Percentiles rank a stretch among this genome's conserved stretches.
Evolutionary conservation across 2,113 vertebrate species (phyloP).

Genomic region (Boleophthalmus pectinirostris): DNA sequence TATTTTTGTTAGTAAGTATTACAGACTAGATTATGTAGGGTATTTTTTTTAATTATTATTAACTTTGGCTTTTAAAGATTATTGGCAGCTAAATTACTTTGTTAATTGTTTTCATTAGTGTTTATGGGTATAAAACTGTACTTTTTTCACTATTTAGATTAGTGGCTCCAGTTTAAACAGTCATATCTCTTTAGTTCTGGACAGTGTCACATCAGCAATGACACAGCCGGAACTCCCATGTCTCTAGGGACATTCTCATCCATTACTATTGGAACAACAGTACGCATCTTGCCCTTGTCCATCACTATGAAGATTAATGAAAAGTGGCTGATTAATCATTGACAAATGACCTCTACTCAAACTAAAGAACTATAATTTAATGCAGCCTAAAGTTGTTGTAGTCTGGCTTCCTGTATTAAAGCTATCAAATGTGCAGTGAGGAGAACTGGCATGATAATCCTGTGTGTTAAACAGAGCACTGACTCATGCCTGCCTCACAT

Average conservation of each 20-base stretch:
- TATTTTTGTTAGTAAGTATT: too few species aligned
- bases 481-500: constrained; percentile 42
- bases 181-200: constrained; percentile 25
- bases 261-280: constrained; percentile 6
- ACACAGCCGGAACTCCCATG: constrained; percentile 37
- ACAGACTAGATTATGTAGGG: too few species aligned
- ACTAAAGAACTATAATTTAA: not conserved
- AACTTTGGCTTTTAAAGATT: too few species aligned
- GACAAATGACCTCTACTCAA: not conserved
- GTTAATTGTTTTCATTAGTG: not conserved
- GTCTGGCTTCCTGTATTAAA: constrained; percentile 27
- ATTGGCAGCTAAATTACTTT: not conserved
- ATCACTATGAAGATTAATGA: constrained; percentile 10
- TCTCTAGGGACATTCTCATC: constrained; percentile 26
- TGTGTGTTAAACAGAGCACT: constrained; percentile 29
- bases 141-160: not conserved
- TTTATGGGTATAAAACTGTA: not conserved
- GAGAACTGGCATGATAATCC: constrained; percentile 69
- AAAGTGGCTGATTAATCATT: constrained; percentile 16
- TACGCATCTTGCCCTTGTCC: constrained; percentile 2
- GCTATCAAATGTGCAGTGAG: constrained; percentile 32
- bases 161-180: not conserved
- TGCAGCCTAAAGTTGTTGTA: constrained; percentile 16
- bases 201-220: constrained; percentile 41
- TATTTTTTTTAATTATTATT: too few species aligned